Conservation (phyloP, 2,797 vertebrate genomes). For the Notolabrus celidotus region DNA sequence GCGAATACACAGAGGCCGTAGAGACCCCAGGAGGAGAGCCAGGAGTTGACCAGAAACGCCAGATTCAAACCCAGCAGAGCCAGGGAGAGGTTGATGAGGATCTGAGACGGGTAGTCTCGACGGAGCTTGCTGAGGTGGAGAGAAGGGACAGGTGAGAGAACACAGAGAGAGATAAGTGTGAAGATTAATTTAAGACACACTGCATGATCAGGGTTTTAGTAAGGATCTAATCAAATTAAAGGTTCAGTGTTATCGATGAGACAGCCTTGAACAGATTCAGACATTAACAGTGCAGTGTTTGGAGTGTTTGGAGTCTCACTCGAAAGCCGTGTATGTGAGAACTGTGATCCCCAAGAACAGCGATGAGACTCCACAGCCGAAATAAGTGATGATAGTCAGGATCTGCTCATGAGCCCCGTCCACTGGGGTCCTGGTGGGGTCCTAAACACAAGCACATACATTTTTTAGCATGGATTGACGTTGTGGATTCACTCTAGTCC, state of each 20-base stretch:
- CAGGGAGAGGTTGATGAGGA: slow-evolving; percentile 90
- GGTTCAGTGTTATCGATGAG: no score
- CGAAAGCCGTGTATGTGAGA: slow-evolving; percentile 88
- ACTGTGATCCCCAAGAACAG: slow-evolving; percentile 90
- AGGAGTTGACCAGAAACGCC: slow-evolving; percentile 89
- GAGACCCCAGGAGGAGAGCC: slow-evolving; percentile 86
- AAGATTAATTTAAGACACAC: neutral
- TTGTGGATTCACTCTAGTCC: no score
- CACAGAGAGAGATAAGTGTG: neutral
- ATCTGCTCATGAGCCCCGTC: slow-evolving; percentile 79
- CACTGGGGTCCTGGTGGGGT: slow-evolving; percentile 82
- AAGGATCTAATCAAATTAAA: no score
- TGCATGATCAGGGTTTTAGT: no score
- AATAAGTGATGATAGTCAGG: slow-evolving; percentile 89
- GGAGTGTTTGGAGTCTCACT: slow-evolving; percentile 89
- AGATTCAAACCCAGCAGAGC: slow-evolving; percentile 90
- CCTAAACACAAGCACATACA: slow-evolving; percentile 74
- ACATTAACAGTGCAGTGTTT: neutral
- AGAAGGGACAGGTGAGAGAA: neutral
- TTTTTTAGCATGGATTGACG: no score
- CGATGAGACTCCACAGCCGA: slow-evolving; percentile 90
- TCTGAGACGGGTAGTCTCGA: slow-evolving; percentile 91
- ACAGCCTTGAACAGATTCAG: no score
- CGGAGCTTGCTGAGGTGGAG: slow-evolving; percentile 83
- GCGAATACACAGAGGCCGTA: slow-evolving; percentile 84